Evolutionary conservation across 2,888 invertebrate genomes (phyloP), one percentile per base, ranked within the genome.

Genomic region (Nectonema munidae): DNA sequence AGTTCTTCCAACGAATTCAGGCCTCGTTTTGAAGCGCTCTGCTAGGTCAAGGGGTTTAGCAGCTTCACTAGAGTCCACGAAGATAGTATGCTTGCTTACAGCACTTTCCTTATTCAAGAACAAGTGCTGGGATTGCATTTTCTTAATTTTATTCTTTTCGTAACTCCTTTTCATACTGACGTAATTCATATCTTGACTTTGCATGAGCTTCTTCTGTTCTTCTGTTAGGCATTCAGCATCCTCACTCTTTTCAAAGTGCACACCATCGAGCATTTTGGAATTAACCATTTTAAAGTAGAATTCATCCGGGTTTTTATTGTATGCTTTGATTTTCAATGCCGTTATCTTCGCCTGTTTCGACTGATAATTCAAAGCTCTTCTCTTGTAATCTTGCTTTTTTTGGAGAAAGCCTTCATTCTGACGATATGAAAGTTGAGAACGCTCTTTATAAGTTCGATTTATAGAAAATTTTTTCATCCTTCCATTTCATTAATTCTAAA

Each of bases 251-350:
- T n/a, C n/a, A n/a, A n/a, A n/a, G n/a, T n/a, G n/a, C n/a, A n/a
- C n/a, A n/a, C n/a, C n/a, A n/a, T n/a, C n/a, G n/a, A n/a, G n/a
- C n/a, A n/a, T n/a, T 54, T 68, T 67, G 0, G 79, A 72, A 52
- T 75, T 77, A 41, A 79, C 67, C 86, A 89, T 89, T 51, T 83
- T 81, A 58, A 75, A 77, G 54, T 86, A 75, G 58, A 86, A 95
- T 54, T 95, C 95, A 68, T 95, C 86, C 1, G 83, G 81, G 60
- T 95, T 95, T 53, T 69, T 74, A 51, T 81, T 71, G 16, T 76
- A 57, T 0, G 79, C 83, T 42, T 73, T 65, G 52, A 70, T 70
- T 41, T 69, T 67, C 39, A 95, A 55, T 19, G 71, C 53, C 51
- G 73, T 74, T 2, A 95, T 53, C 0, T 73, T 71, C 41, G 66